Base-by-base conservation (phyloP, 2,797 vertebrate species). In the Cottoperca gobio region DNA sequence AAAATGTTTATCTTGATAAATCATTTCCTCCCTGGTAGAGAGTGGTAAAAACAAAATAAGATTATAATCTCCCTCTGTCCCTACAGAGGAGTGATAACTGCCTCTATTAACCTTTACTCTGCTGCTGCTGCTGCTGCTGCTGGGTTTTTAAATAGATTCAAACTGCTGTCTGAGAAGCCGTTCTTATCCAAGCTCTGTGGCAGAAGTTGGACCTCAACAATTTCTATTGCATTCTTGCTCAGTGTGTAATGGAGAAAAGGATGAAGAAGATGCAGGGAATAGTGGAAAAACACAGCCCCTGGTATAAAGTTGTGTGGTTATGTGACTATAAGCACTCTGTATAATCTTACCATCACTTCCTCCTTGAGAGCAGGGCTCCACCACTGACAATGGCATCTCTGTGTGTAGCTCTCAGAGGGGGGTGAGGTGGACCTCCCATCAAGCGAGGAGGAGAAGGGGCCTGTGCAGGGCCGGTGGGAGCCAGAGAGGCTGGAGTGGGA, bases 341-440 rank as follows among this genome's bases (percentile, higher is more conserved):
- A 63, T 79, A 88, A 72, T 88, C 83, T 86, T 75, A 83, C 71
- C 77, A 83, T 81, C 62, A 57, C 83, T 86, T 91, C 86, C 87
- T 89, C 74, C 71, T 48, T 42, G 65, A 86, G 62, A 80, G 42
- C 42, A 65, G 40, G 19, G 43, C 67, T 78, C 60, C 53, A 28
- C 45, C 17, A 26, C 82, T 92, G 85, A 91, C 91, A 89, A 89
- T 87, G 78, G 67, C 80, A 82, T 94, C 45, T 89, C 76, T 92
- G 86, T 92, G 82, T 92, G 61, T 79, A 95, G 95, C 83, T 88
- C 73, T 80, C 88, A n/a, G 93, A 95, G 52, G 86, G 85, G 64
- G 83, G 73, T 31, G 91, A 94, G 67, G 57, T 33, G 7, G 88
- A 93, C 84, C 90, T 91, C 81, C 88, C 76, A 81, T 90, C 83